Evolutionary conservation across 2,113 vertebrate genomes (phyloP).

Genomic region (Gymnorhina tibicen): DNA sequence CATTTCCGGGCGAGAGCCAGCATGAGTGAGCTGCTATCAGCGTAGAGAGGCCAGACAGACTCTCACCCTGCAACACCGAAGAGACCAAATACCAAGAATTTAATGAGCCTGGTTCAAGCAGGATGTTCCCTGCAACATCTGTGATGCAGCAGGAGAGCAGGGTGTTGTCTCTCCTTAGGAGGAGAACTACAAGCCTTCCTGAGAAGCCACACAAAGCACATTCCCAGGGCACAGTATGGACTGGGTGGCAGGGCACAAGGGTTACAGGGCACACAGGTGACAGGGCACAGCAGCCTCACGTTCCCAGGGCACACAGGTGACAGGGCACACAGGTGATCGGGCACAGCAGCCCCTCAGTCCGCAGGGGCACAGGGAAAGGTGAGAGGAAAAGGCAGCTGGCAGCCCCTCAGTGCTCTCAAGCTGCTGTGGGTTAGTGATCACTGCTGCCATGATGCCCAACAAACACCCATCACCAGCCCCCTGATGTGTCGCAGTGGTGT

Average conservation of each 20-base stretch:
- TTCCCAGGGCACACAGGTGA: not conserved
- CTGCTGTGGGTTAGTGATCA: not conserved
- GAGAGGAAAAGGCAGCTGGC: not conserved
- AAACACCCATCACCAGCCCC: not conserved
- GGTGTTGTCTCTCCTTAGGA: not conserved
- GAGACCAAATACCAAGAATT: not conserved
- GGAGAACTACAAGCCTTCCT: not conserved
- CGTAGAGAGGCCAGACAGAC: not conserved
- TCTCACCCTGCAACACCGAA: not conserved
- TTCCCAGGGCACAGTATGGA: not conserved
- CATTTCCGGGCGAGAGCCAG: slow-evolving; percentile 32
- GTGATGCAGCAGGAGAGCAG: not conserved
- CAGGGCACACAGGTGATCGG: not conserved
- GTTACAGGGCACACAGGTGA: not conserved
- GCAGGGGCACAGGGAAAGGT: not conserved
- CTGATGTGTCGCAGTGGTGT: not conserved
- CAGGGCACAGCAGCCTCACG: not conserved
- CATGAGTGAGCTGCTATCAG: not conserved
- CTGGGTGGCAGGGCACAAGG: not conserved
- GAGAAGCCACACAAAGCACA: not conserved
- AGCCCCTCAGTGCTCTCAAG: not conserved
- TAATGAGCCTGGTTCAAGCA: not conserved
- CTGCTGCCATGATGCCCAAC: not conserved
- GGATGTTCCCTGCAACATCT: not conserved
- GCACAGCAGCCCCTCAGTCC: not conserved